These are phyloP conservation scores for Drosophila jambulina DNA, from an alignment of 1,140 invertebrate genomes.

Conservation along the genomic window DNA sequence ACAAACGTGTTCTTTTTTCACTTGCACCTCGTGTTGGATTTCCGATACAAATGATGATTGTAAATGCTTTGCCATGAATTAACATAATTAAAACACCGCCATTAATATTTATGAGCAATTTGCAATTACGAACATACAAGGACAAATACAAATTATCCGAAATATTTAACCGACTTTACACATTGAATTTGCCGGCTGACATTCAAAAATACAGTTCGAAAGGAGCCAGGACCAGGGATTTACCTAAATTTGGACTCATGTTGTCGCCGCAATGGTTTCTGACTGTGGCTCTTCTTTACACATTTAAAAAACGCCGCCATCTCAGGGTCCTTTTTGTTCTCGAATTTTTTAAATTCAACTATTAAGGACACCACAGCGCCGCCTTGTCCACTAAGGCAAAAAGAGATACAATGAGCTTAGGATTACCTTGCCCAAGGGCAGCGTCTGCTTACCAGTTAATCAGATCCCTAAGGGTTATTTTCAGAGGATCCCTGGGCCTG, in stretches of 20 bases:
- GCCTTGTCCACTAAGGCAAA: constrained; percentile 91
- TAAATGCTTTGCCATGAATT: constrained; percentile 35
- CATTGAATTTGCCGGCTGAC: constrained; percentile 12
- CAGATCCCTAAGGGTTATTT: constrained; percentile 95
- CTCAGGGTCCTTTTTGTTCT: constrained; percentile 97
- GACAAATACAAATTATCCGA: constrained; percentile 20
- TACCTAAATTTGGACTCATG: constrained; percentile 74
- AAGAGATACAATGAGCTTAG: not conserved
- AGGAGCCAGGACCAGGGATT: constrained; percentile 25
- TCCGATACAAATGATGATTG: constrained; percentile 37
- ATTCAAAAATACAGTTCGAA: not conserved
- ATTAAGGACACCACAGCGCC: constrained; percentile 97
- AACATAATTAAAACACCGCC: constrained; percentile 40
- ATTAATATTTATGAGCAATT: constrained; percentile 52
- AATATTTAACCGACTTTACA: constrained; percentile 33
- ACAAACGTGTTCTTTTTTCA: not conserved
- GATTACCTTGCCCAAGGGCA: not conserved
- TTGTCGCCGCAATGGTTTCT: constrained; percentile 28
- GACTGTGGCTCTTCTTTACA: constrained; percentile 8
- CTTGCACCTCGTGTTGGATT: constrained; percentile 3
- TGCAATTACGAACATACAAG: constrained; percentile 22
- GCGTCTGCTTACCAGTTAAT: constrained; percentile 79
- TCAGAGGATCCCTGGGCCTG: constrained; percentile 92
- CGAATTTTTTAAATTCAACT: constrained; percentile 98
- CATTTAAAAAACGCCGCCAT: constrained; percentile 76